Evolutionary conservation across 1,140 invertebrate species (phyloP).

Genomic region (Hestina assimilis): DNA sequence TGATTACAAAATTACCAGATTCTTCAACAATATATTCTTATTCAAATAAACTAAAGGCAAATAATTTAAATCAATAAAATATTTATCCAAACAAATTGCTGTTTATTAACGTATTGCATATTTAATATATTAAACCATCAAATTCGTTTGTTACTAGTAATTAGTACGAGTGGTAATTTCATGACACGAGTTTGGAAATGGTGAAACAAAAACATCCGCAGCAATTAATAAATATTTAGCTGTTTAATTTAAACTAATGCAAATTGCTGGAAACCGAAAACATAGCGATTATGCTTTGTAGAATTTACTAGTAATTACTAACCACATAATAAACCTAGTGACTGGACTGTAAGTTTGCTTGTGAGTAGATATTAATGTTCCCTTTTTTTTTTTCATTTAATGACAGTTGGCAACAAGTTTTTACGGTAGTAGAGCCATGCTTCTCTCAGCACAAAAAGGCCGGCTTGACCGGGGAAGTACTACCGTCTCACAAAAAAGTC

Average conservation of each 20-base stretch:
- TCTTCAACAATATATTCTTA: not conserved
- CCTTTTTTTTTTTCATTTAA: too few relatives aligned
- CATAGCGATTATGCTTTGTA: constrained; percentile 19
- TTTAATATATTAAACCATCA: constrained; percentile 15
- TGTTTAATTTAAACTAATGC: constrained; percentile 25
- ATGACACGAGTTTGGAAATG: constrained; percentile 9
- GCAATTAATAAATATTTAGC: constrained; percentile 25
- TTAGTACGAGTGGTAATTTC: constrained; percentile 15
- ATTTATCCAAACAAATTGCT: not conserved
- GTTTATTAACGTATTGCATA: constrained; percentile 5
- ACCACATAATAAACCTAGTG: not conserved
- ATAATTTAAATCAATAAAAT: not conserved
- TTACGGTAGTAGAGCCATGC: too few relatives aligned
- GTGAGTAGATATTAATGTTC: too few relatives aligned
- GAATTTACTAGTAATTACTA: constrained; percentile 9
- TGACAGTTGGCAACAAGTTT: too few relatives aligned
- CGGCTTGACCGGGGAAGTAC: too few relatives aligned
- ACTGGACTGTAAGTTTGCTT: not conserved
- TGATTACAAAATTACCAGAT: too few relatives aligned
- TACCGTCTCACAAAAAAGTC: too few relatives aligned
- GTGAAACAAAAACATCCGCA: constrained; percentile 18
- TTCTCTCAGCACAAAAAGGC: too few relatives aligned
- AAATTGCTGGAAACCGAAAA: constrained; percentile 17
- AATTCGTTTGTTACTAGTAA: constrained; percentile 18
- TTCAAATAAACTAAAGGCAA: not conserved